Evolutionary conservation across 2,888 invertebrate genomes (phyloP).

Genomic region (Eurytoma adleriae): DNA sequence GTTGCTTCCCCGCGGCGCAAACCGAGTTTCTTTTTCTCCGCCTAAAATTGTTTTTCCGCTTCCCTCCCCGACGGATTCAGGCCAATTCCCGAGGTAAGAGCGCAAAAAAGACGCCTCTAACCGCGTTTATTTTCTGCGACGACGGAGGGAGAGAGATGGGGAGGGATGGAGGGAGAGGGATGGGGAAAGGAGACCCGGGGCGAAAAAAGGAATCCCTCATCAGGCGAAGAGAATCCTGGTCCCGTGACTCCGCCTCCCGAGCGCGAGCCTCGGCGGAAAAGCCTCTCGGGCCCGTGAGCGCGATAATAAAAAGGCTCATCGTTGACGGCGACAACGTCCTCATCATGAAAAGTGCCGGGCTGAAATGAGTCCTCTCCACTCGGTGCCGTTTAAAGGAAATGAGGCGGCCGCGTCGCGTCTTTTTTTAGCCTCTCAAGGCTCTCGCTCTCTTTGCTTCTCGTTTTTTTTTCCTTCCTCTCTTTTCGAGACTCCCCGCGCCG

Average conservation of each 20-base stretch:
- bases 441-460: slow-evolving; percentile 4
- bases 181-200: too few relatives aligned
- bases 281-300: background rate
- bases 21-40: background rate
- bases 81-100: background rate
- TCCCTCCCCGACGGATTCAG: background rate
- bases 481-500: background rate
- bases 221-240: background rate
- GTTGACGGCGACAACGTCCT: slow-evolving; percentile 13
- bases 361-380: slow-evolving; percentile 2
- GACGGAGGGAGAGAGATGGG: background rate
- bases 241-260: background rate
- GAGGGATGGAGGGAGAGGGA: background rate
- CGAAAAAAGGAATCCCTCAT: slow-evolving; percentile 1
- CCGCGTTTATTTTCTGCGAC: slow-evolving; percentile 15
- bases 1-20: too few relatives aligned
- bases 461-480: background rate
- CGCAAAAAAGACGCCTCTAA: slow-evolving; percentile 5
- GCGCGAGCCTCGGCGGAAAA: background rate
- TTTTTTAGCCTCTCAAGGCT: slow-evolving; percentile 4
- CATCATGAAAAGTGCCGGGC: slow-evolving; percentile 43
- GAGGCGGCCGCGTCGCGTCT: slow-evolving; percentile 3
- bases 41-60: background rate
- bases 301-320: slow-evolving; percentile 21
- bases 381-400: slow-evolving; percentile 31